These are phyloP conservation scores for Tyria jacobaeae DNA, from an alignment of 2,888 invertebrate genomes.

Conservation along the genomic window DNA sequence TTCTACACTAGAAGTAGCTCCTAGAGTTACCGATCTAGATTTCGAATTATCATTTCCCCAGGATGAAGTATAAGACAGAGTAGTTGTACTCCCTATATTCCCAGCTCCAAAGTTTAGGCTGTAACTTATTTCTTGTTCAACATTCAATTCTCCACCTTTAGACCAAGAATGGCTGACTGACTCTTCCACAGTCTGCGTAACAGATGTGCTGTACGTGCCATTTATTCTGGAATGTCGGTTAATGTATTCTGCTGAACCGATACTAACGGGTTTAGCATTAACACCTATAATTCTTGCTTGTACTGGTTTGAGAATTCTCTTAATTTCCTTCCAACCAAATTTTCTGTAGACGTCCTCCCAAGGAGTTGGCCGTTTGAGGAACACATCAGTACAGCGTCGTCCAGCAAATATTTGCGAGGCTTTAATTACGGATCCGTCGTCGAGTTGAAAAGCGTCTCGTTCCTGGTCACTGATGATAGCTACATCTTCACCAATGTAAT, in stretches of 20 bases:
- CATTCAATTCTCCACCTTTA: neutral
- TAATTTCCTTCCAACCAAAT: neutral
- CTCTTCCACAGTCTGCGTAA: neutral
- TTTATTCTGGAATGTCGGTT: neutral
- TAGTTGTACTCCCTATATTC: neutral
- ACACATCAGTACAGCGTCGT: neutral
- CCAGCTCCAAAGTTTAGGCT: neutral
- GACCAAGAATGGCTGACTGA: neutral
- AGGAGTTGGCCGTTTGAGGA: neutral
- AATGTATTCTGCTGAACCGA: neutral
- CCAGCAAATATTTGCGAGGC: neutral
- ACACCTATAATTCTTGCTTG: neutral
- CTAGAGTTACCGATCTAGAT: neutral
- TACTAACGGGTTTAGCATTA: neutral
- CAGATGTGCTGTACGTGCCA: neutral
- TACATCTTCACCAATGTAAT: neutral
- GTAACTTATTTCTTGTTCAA: neutral
- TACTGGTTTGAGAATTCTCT: neutral
- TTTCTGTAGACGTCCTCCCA: neutral
- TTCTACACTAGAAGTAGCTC: neutral
- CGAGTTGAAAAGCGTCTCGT: neutral
- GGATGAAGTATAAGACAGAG: neutral
- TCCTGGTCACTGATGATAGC: neutral
- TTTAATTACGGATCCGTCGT: neutral
- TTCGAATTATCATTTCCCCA: neutral